Evolutionary conservation across 2,888 invertebrate genomes (phyloP), one percentile per base, ranked within the genome.

Genomic region (Branchipolynoe longqiensis): DNA sequence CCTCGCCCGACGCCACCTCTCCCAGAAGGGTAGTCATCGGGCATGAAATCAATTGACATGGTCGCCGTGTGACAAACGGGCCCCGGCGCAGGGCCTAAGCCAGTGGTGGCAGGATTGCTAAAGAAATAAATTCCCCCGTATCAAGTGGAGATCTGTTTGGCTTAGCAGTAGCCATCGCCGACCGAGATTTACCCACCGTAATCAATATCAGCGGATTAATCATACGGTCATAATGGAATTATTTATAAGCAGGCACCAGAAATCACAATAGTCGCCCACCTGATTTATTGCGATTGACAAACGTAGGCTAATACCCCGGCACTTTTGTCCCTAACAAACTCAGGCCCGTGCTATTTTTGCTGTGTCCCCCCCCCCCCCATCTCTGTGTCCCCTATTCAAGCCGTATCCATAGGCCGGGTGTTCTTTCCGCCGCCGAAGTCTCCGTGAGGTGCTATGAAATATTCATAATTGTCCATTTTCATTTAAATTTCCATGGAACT

Each of bases 401-500:
- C n/a, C n/a, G n/a, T n/a, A n/a, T n/a, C n/a, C n/a, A n/a, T n/a
- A n/a, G n/a, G n/a, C 31, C 25, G 18, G 18, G 6, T 14, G 28
- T 14, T 14, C 28, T 62, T 41, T 3, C 48, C 25, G 78, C 14
- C 41, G 69, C 14, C 78, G 78, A n/a, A 28, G 78, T n/a, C 8
- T 48, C 33, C 8, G 78, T 41, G 69, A 31, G 78, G 78, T 28
- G n/a, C 25, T 22, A 54, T 78, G 41, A 78, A 78, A 78, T 78
- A 78, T 78, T 41, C 78, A 78, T 78, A 78, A 78, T 78, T 78
- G 78, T 78, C 78, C 78, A 78, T 78, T 78, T 48, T 78, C 78
- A 78, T 78, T 78, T 78, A 78, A 78, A 78, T 78, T 78, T 78
- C 78, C 41, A 78, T 78, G 31, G 3, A 78, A 54, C 78, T 41